Evolutionary conservation across 2,888 invertebrate species (phyloP).

Genomic region (Apamea epomidion): DNA sequence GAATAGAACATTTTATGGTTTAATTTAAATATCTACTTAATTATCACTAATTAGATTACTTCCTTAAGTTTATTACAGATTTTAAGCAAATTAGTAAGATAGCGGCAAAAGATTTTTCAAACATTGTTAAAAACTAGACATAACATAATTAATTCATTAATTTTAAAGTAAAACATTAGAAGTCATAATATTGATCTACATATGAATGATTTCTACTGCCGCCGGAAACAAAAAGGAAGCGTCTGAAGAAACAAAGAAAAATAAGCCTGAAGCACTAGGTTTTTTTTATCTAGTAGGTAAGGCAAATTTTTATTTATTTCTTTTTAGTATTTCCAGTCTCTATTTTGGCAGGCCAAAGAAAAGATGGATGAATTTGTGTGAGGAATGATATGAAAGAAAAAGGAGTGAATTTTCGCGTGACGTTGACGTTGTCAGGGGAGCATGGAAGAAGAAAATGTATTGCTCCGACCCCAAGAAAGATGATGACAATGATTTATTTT

Average conservation of each 20-base stretch:
- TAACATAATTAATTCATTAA: neutral
- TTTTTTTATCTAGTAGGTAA: neutral
- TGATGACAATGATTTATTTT: neutral
- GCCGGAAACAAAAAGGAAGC: neutral
- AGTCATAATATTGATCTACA: constrained; percentile 1
- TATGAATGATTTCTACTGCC: neutral
- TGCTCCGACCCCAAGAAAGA: neutral
- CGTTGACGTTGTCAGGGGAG: neutral
- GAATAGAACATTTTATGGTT: neutral
- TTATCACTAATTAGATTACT: constrained; percentile 9
- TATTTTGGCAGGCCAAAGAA: neutral
- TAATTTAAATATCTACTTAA: neutral
- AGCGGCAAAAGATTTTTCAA: neutral
- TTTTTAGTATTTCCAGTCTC: neutral
- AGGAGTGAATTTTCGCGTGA: neutral
- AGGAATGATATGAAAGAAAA: neutral
- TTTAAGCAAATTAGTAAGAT: constrained; percentile 9
- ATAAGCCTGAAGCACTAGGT: neutral
- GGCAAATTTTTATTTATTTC: neutral
- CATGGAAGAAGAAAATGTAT: neutral
- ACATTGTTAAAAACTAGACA: neutral
- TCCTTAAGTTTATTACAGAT: neutral
- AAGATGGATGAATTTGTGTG: neutral
- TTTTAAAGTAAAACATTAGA: neutral
- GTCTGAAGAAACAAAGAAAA: neutral